Conservation (phyloP, 2,113 vertebrate genomes). For the Clarias macrocephalus region DNA sequence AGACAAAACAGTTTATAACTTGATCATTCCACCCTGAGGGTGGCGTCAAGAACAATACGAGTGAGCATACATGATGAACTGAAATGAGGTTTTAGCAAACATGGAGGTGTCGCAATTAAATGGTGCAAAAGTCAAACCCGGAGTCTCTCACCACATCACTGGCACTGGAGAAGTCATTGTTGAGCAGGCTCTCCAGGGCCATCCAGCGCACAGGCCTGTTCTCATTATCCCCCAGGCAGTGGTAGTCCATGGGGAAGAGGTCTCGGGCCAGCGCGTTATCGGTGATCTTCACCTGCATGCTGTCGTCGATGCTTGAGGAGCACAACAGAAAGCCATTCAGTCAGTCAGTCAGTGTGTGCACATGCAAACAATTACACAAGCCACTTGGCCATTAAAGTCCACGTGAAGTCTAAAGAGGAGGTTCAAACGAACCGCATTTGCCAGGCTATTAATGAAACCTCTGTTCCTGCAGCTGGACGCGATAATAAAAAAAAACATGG, state of each 20-base stretch:
- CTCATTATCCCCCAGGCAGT: constrained; percentile 97
- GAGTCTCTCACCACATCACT: constrained; percentile 91
- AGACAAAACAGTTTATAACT: not conserved
- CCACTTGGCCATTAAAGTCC: not conserved
- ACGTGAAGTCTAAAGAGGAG: not conserved
- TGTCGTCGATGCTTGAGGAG: constrained; percentile 88
- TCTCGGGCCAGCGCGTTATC: constrained; percentile 97
- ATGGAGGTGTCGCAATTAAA: not conserved
- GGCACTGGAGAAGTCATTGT: constrained; percentile 96
- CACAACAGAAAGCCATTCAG: constrained; percentile 30
- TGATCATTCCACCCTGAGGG: not conserved
- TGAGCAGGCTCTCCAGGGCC: constrained; percentile 95
- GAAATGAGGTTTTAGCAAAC: not conserved
- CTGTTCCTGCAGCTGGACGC: not conserved
- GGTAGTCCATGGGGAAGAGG: constrained; percentile 98
- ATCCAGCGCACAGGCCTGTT: constrained; percentile 98
- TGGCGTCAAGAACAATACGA: not conserved
- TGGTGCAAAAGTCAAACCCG: not conserved
- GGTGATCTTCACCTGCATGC: constrained; percentile 98
- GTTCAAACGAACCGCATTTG: not conserved
- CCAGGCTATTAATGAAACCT: not conserved
- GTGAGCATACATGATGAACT: not conserved
- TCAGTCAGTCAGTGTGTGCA: not conserved
- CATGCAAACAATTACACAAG: constrained; percentile 12
- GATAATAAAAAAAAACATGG: not conserved